phyloP scores from a whole-genome alignment of 1,140 invertebrate genomes.

The Bradynema listronoti region DNA sequence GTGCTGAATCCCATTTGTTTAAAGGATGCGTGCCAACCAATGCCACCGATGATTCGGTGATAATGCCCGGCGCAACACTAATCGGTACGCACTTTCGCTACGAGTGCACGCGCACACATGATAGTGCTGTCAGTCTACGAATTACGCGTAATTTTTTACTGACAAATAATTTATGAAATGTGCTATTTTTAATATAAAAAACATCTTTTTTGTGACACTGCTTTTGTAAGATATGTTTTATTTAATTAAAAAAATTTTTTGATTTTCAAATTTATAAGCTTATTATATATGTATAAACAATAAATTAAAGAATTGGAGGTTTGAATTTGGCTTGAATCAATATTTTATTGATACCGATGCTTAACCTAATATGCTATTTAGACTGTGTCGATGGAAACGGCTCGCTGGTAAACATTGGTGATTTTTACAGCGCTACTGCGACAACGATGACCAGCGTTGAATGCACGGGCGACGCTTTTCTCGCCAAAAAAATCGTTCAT shows the following conservation, averaged over 20 bases:
- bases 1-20: not conserved
- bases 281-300: too few relatives aligned
- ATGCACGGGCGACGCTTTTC: constrained; percentile 31
- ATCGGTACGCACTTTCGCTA: constrained; percentile 27
- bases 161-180: too few relatives aligned
- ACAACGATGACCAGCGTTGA: constrained; percentile 28
- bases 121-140: constrained; percentile 21
- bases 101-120: constrained; percentile 16
- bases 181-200: too few relatives aligned
- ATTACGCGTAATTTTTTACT: constrained; percentile 30
- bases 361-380: too few relatives aligned
- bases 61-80: constrained; percentile 20
- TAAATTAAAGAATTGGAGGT: too few relatives aligned
- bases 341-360: not conserved
- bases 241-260: not conserved
- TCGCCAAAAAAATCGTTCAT: constrained; percentile 44
- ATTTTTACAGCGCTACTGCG: constrained; percentile 25
- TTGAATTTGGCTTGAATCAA: not conserved
- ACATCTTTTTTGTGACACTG: not conserved
- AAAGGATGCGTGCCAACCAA: constrained; percentile 30
- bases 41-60: constrained; percentile 22
- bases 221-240: not conserved
- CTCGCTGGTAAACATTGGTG: constrained; percentile 28
- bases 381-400: constrained; percentile 37
- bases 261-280: not conserved